These are phyloP conservation scores for Rhinella marina DNA, from an alignment of 2,797 vertebrate genomes.

Conservation along the genomic window DNA sequence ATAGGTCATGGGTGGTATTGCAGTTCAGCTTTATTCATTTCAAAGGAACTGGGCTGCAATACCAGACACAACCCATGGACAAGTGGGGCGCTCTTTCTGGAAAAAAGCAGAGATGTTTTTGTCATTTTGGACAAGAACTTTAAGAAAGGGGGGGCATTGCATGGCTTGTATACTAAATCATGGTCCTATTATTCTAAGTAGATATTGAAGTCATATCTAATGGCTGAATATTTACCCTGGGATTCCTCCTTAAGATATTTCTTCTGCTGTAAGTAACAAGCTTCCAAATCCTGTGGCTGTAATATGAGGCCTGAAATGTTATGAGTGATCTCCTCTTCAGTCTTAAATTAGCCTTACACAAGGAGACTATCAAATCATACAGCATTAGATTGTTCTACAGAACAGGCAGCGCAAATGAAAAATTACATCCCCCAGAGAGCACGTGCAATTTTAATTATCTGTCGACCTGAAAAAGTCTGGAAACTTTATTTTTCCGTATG, in stretches of 20 bases:
- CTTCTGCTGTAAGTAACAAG: conserved; percentile 5
- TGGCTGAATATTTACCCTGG: not conserved
- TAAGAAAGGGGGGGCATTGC: not conserved
- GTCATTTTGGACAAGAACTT: no score
- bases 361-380: conserved; percentile 24
- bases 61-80: no score
- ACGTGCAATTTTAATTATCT: conserved; percentile 39
- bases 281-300: not conserved
- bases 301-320: not conserved
- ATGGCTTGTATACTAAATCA: not conserved
- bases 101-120: no score
- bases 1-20: no score
- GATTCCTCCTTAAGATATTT: not conserved
- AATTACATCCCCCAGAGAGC: conserved; percentile 39
- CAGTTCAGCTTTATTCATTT: no score
- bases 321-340: conserved; percentile 18
- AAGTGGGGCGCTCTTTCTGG: no score
- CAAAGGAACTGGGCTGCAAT: no score
- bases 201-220: not conserved
- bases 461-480: conserved; percentile 17
- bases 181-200: not conserved
- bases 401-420: conserved; percentile 34
- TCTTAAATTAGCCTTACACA: conserved; percentile 33
- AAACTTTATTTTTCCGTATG: conserved; percentile 35
- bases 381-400: conserved; percentile 28